Percentiles rank a stretch among this genome's conserved stretches.
phyloP scores from a whole-genome alignment of 2,797 vertebrate genomes.

The Myotis planiceps region DNA sequence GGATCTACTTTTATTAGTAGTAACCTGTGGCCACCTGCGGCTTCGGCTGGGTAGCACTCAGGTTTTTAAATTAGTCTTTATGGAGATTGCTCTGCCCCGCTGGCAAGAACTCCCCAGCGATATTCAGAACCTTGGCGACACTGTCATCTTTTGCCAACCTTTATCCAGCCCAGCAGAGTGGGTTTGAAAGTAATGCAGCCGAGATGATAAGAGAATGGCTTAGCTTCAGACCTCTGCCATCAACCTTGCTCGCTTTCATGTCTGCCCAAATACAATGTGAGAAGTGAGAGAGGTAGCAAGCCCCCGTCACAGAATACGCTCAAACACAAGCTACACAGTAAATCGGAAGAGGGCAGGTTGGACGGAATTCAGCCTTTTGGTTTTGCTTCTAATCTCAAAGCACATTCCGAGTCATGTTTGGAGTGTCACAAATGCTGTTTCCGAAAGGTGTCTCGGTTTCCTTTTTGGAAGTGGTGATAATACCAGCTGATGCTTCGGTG shows the following conservation, averaged over 20 bases:
- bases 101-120: neutral
- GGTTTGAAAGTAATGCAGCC: neutral
- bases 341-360: neutral
- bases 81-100: neutral
- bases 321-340: neutral
- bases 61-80: neutral
- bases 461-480: neutral
- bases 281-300: neutral
- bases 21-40: neutral
- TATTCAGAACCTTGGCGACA: neutral
- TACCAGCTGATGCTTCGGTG: neutral
- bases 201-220: neutral
- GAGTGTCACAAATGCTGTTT: neutral
- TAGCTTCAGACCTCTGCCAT: neutral
- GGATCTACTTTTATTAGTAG: neutral
- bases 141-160: neutral
- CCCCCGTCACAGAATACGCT: neutral
- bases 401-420: neutral
- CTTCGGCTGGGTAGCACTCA: neutral
- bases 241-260: neutral
- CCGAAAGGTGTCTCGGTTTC: neutral
- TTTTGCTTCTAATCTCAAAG: neutral
- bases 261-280: conserved; percentile 3
- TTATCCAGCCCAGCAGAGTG: neutral
- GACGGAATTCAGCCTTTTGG: neutral